phyloP scores from a whole-genome alignment of 2,888 invertebrate genomes.

The Cheilosia impressa region DNA sequence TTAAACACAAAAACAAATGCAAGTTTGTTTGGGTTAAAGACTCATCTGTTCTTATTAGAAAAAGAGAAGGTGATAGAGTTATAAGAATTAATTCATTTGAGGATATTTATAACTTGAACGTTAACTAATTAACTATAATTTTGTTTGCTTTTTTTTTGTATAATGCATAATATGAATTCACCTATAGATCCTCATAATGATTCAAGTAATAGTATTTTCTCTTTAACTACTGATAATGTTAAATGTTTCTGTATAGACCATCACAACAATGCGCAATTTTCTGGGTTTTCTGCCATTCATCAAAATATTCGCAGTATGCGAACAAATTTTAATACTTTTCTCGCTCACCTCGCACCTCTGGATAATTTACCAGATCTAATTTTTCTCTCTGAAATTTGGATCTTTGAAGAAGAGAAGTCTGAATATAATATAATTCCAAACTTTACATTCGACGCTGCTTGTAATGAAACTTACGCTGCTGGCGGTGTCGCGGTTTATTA shows the following conservation, averaged over 20 bases:
- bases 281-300: slow-evolving; percentile 24
- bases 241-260: slow-evolving; percentile 41
- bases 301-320: slow-evolving; percentile 41
- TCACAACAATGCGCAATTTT: slow-evolving; percentile 7
- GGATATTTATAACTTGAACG: neutral
- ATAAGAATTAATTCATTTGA: too few species aligned
- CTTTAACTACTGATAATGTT: slow-evolving; percentile 21
- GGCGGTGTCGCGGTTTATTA: slow-evolving; percentile 18
- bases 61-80: slow-evolving; percentile 24
- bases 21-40: slow-evolving; percentile 39
- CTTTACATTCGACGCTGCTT: neutral
- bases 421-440: slow-evolving; percentile 15
- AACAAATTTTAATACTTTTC: slow-evolving; percentile 29
- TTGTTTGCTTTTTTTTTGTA: neutral
- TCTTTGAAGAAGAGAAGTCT: slow-evolving; percentile 17
- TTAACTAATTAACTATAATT: neutral
- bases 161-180: slow-evolving; percentile 12
- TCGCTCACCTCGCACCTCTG: slow-evolving; percentile 22
- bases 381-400: slow-evolving; percentile 33
- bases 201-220: slow-evolving; percentile 9
- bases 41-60: slow-evolving; percentile 38
- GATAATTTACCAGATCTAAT: slow-evolving; percentile 28
- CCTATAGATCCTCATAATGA: neutral
- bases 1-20: slow-evolving; percentile 19
- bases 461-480: slow-evolving; percentile 22